Evolutionary conservation across 1,140 invertebrate species (phyloP), one percentile per base, ranked within the genome.

Genomic region (Grapholita molesta): DNA sequence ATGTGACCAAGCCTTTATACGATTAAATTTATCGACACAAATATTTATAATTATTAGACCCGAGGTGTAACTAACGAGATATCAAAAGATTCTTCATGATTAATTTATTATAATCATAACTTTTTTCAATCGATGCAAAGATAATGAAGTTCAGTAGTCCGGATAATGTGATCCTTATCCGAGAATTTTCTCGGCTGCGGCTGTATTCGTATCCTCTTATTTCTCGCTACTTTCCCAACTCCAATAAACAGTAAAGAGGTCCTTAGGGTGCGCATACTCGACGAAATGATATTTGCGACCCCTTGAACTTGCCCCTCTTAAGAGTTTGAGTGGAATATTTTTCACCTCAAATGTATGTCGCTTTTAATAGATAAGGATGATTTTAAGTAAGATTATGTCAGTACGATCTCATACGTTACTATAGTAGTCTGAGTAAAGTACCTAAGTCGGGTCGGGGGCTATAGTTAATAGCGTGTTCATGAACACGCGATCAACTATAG

Each of bases 151-250:
- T 61, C 12, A 32, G 24, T 28, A 15, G 55, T 9, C 30, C 30
- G 24, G n/a, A 25, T 28, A 32, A 61, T 61, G n/a, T 28, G 55
- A 28, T 25, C 28, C 55, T 61, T 61, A 61, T 61, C 55, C 25
- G 12, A 23, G 21, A 25, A 61, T 25, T n/a, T 30, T 61, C n/a
- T 25, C 25, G 25, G 25, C 24, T 15, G 28, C 25, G 5, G 55
- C 24, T 61, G 32, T 32, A 61, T 11, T 25, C 55, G 32, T 32
- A 61, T 11, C 55, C 55, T 61, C 55, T 61, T 61, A 61, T 61
- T 61, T 0, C 55, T 61, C 55, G 11, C 55, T 32, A 28, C 55
- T 61, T 57, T 61, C n/a, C 28, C 55, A 61, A 61, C 55, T 30
- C 25, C 55, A 61, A 61, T 55, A 55, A 55, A 55, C 53, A 55